Evolutionary conservation across 2,888 invertebrate species (phyloP), one percentile per base, ranked within the genome.

Genomic region (Pseudococcus jackbeardsleyi): DNA sequence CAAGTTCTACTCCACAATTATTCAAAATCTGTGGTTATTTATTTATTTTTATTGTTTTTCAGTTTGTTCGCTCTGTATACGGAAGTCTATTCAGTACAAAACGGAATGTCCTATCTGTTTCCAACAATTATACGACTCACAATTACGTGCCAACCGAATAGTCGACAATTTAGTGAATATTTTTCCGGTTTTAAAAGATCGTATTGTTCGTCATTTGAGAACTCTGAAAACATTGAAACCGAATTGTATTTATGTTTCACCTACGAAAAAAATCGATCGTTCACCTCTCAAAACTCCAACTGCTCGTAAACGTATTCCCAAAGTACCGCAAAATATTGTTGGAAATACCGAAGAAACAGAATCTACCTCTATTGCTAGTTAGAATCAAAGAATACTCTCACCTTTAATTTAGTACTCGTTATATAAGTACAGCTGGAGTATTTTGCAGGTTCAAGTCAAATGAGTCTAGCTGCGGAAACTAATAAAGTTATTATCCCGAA

Each of bases 41-140:
- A n/a, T n/a, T n/a, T n/a, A n/a, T 4, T 19, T 64, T 11, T 19
- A 87, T 88, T 89, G 89, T 84, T 89, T 91, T 91, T 89, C 90
- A 93, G 93, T 92, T 91, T 93, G 93, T 90, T 93, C 93, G 0
- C 89, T 93, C 42, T 93, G 93, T 89, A 93, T 93, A 85, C 91
- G 93, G 85, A 92, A 92, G 84, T 93, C 92, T 90, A 91, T 93
- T 89, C 91, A 91, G 89, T 93, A 92, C 89, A 93, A 93, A 90
- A 91, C 91, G 0, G 92, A 92, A 89, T 93, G 93, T 89, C 93
- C 93, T 1, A 90, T 91, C 8, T 93, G 93, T 90, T 92, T 92
- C 89, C 91, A 92, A 90, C 91, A 91, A 89, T 91, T 92, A 1
- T 91, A 91, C 86, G 93, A 93, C 87, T 91, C 91, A 86, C 92